phyloP scores from a whole-genome alignment of 1,140 invertebrate species.

The Liolophura sinensis region DNA sequence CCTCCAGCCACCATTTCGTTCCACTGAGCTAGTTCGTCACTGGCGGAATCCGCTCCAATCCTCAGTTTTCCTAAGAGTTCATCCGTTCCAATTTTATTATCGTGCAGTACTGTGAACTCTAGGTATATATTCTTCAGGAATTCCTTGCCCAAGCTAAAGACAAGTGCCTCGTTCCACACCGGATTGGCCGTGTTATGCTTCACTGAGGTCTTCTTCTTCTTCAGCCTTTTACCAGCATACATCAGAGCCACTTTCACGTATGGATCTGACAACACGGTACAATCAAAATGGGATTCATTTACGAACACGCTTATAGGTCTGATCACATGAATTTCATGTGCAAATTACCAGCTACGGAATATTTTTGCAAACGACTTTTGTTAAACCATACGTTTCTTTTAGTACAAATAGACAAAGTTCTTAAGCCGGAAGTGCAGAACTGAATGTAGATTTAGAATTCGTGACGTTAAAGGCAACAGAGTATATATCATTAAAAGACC shows the following conservation, averaged over 20 bases:
- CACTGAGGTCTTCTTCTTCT: slow-evolving; percentile 54
- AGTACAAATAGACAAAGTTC: too few species aligned
- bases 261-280: slow-evolving; percentile 59
- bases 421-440: too few species aligned
- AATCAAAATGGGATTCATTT: neutral
- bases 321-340: neutral
- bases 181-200: slow-evolving; percentile 38
- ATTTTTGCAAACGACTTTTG: neutral
- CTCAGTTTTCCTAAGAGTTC: slow-evolving; percentile 44
- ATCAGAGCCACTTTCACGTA: slow-evolving; percentile 51
- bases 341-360: neutral
- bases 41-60: slow-evolving; percentile 36
- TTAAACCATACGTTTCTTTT: too few species aligned
- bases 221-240: slow-evolving; percentile 63
- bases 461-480: too few species aligned
- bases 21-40: slow-evolving; percentile 46
- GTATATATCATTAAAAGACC: too few species aligned
- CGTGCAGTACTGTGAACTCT: slow-evolving; percentile 48
- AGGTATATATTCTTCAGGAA: slow-evolving; percentile 34
- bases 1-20: slow-evolving; percentile 40
- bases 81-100: slow-evolving; percentile 54
- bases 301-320: neutral
- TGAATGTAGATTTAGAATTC: too few species aligned
- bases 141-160: slow-evolving; percentile 54
- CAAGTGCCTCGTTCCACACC: slow-evolving; percentile 50